Conservation (phyloP, 2,797 vertebrate genomes). For the Chelon auratus region DNA sequence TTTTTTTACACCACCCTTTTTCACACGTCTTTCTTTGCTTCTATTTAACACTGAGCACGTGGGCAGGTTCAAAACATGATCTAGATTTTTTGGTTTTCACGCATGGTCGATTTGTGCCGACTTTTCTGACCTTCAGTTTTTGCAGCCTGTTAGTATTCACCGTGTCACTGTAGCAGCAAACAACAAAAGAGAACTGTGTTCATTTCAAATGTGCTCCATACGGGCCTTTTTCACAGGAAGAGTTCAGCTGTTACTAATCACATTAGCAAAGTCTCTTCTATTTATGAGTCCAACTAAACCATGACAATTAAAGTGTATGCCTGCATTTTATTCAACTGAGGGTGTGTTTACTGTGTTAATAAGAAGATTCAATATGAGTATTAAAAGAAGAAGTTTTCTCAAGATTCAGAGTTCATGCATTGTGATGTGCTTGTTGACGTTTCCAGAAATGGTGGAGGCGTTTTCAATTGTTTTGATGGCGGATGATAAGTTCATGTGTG, state of each 20-base stretch:
- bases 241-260: not conserved
- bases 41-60: not conserved
- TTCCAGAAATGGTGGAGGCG: no score
- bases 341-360: no score
- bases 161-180: not conserved
- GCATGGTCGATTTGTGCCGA: not conserved
- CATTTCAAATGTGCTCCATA: not conserved
- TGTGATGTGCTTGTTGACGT: no score
- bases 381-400: no score
- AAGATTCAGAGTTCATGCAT: no score
- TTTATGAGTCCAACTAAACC: not conserved
- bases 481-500: no score
- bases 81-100: conserved; percentile 11
- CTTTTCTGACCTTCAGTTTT: conserved; percentile 15
- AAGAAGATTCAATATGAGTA: no score
- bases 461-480: no score
- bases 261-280: not conserved
- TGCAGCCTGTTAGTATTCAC: conserved; percentile 3
- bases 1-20: not conserved
- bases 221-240: not conserved
- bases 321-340: no score
- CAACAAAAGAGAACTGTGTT: not conserved
- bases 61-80: not conserved
- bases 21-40: not conserved
- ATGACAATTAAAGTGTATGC: not conserved